phyloP scores from a whole-genome alignment of 1,140 invertebrate species.

The Apolygus lucorum region DNA sequence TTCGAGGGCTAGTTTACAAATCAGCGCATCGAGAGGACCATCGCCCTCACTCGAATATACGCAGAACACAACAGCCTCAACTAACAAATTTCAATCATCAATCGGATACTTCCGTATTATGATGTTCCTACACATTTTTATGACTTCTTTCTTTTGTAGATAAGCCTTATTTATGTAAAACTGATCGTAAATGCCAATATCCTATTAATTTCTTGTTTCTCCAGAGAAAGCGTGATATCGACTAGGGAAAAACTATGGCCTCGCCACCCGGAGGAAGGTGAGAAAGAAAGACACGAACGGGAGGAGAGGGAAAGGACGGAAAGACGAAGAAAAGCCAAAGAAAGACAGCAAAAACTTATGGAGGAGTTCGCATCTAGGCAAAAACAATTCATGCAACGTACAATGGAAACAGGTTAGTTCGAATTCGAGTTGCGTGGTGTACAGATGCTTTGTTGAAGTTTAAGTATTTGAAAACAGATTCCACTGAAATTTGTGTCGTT shows the following conservation, averaged over 20 bases:
- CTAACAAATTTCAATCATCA: too few species aligned
- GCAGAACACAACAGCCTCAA: too few species aligned
- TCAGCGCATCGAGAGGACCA: too few species aligned
- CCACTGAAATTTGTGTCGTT: too few species aligned
- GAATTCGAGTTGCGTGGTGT: too few species aligned
- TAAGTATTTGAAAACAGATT: too few species aligned
- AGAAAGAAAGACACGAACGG: slow-evolving; percentile 59
- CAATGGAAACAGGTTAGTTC: slow-evolving; percentile 57
- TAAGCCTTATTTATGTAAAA: too few species aligned
- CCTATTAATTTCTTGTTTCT: slow-evolving; percentile 14
- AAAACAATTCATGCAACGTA: slow-evolving; percentile 81
- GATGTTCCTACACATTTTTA: background rate
- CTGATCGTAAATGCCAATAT: too few species aligned
- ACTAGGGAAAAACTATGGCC: slow-evolving; percentile 67
- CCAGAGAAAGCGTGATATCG: slow-evolving; percentile 52
- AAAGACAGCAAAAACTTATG: slow-evolving; percentile 85
- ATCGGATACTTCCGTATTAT: background rate
- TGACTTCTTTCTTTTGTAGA: too few species aligned
- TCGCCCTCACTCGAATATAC: too few species aligned
- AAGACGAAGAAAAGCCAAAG: slow-evolving; percentile 69
- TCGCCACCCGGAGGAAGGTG: slow-evolving; percentile 57
- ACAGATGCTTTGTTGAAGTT: too few species aligned
- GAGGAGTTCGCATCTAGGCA: slow-evolving; percentile 85
- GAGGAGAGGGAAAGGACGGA: slow-evolving; percentile 70
- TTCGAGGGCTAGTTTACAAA: too few species aligned